Conservation (phyloP, 2,797 vertebrate species). For the Phrynocephalus guinanensis region DNA sequence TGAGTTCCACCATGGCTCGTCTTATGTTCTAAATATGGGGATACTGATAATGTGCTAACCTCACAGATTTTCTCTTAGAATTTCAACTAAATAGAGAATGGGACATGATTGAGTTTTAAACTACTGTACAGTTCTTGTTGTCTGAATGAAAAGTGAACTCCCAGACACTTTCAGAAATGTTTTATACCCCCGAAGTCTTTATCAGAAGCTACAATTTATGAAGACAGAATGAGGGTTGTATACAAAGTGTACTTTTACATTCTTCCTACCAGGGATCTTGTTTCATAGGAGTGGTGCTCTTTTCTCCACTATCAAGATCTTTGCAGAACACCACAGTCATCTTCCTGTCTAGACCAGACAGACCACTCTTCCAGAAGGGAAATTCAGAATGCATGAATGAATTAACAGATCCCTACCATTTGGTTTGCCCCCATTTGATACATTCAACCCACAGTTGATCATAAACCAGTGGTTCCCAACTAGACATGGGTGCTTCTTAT, state of each 20-base stretch:
- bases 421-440: constrained; percentile 12
- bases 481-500: no score
- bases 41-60: no score
- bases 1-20: not conserved
- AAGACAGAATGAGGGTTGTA: rapidly evolving
- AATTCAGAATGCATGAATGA: not conserved
- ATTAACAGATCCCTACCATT: constrained; percentile 34
- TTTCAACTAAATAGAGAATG: not conserved
- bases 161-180: not conserved
- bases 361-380: constrained; percentile 51
- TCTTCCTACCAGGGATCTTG: constrained; percentile 22
- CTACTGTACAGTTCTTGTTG: not conserved
- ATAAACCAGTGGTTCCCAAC: no score
- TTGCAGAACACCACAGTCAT: constrained; percentile 56
- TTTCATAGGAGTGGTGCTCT: not conserved
- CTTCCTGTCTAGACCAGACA: constrained; percentile 67
- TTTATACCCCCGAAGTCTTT: not conserved
- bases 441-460: not conserved
- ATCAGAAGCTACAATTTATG: not conserved
- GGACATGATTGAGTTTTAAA: not conserved
- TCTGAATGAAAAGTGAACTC: not conserved
- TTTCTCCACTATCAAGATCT: constrained; percentile 47
- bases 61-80: no score
- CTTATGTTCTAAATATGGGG: not conserved
- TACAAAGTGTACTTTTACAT: not conserved